These are phyloP conservation scores for Xenopus petersii DNA, from an alignment of 2,797 vertebrate genomes.

Conservation along the genomic window DNA sequence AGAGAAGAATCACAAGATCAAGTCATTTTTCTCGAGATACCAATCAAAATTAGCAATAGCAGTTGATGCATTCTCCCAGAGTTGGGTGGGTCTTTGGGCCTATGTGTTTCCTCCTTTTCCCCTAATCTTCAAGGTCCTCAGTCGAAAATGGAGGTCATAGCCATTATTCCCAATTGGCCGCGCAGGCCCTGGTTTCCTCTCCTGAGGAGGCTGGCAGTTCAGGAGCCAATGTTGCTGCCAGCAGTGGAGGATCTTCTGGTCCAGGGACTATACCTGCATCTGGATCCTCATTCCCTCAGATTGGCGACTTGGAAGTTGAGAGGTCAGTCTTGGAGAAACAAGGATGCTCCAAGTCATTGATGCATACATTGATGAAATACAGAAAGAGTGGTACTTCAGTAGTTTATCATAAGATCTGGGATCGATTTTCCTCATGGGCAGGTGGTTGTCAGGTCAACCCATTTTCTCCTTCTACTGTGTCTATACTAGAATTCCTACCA, in stretches of 20 bases:
- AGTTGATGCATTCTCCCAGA: no score
- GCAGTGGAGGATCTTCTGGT: neutral
- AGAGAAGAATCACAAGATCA: no score
- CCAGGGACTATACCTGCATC: neutral
- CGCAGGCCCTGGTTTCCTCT: neutral
- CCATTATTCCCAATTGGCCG: neutral
- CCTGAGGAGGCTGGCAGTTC: neutral
- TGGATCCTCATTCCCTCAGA: no score
- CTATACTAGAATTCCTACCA: neutral
- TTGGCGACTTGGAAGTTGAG: neutral
- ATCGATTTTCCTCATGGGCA: neutral
- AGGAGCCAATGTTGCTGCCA: neutral
- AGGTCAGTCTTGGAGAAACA: neutral
- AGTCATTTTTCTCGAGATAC: no score
- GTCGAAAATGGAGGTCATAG: neutral
- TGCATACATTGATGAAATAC: neutral
- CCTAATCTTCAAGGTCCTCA: no score
- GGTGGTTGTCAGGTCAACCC: neutral
- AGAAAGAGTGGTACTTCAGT: neutral
- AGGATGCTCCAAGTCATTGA: neutral
- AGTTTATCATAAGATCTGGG: neutral
- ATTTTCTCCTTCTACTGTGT: no score
- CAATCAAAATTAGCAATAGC: no score
- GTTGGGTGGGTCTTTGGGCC: no score
- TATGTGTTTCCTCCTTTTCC: no score